A percentile compares a stretch with the other conserved stretches of the same genome.
Conservation (phyloP, 1,140 invertebrate genomes). For the Sesamia nonagrioides region DNA sequence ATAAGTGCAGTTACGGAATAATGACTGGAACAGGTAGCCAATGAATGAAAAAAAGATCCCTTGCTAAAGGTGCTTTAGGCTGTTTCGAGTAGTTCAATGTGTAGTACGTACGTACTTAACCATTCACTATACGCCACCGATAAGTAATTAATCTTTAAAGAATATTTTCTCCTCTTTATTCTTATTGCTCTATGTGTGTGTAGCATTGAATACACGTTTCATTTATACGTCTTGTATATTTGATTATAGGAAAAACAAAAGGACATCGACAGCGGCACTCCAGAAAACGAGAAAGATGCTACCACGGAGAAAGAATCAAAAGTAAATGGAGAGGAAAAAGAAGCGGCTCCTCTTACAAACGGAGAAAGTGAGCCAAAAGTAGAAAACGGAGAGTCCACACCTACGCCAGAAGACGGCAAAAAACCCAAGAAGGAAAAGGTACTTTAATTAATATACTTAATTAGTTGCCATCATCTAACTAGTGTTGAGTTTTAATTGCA, state of each 20-base stretch:
- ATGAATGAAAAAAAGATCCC: too few species aligned
- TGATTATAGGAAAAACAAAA: constrained; percentile 89
- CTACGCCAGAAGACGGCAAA: constrained; percentile 90
- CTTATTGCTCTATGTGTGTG: neutral
- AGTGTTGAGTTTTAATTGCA: constrained; percentile 28
- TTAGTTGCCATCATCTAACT: constrained; percentile 13
- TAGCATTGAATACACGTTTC: neutral
- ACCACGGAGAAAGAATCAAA: constrained; percentile 89
- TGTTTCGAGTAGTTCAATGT: too few species aligned
- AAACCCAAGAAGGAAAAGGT: constrained; percentile 94
- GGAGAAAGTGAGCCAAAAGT: constrained; percentile 84
- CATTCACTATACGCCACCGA: too few species aligned
- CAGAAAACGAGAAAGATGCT: constrained; percentile 90
- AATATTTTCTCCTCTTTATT: neutral
- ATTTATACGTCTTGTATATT: neutral
- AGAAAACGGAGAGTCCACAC: constrained; percentile 88
- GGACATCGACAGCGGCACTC: constrained; percentile 88
- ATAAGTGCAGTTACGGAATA: too few species aligned
- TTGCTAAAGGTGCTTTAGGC: too few species aligned
- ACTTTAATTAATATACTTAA: neutral
- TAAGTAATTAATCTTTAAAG: neutral
- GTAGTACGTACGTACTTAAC: too few species aligned
- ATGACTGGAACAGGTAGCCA: too few species aligned
- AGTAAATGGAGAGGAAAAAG: constrained; percentile 73
- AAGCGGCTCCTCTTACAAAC: constrained; percentile 70